A percentile compares a stretch with the other conserved stretches of the same genome.
phyloP scores from a whole-genome alignment of 2,888 invertebrate genomes.

The Drosophila phalerata region DNA sequence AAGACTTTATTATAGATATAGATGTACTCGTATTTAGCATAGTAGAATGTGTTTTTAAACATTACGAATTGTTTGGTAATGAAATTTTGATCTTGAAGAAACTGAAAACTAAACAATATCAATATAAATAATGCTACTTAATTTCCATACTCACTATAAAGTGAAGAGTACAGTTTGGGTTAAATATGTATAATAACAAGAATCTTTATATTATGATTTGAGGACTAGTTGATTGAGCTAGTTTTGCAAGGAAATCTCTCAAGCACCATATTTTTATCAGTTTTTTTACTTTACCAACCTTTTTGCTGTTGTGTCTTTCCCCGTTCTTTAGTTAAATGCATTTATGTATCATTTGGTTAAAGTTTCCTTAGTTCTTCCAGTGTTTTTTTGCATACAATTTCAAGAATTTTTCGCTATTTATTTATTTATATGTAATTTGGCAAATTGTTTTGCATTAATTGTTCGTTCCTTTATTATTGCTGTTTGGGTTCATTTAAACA shows the following conservation, averaged over 20 bases:
- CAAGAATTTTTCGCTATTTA: conserved; percentile 8
- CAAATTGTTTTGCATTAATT: conserved; percentile 57
- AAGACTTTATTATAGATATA: conserved; percentile 55
- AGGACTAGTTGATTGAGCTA: conserved; percentile 34
- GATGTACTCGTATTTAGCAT: conserved; percentile 36
- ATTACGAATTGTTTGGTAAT: conserved; percentile 35
- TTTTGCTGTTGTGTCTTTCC: conserved; percentile 16
- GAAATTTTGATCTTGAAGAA: conserved; percentile 7
- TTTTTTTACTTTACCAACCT: conserved; percentile 7
- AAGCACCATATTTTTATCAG: conserved; percentile 64
- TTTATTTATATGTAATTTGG: conserved; percentile 59
- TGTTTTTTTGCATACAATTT: conserved; percentile 19
- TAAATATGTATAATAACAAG: conserved; percentile 29
- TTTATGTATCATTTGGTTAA: conserved; percentile 33
- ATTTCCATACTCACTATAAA: background rate
- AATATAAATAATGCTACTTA: conserved; percentile 4
- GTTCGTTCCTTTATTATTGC: conserved; percentile 54
- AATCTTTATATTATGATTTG: conserved; percentile 20
- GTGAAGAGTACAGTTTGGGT: background rate
- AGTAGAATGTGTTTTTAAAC: conserved; percentile 44
- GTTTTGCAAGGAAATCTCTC: conserved; percentile 60
- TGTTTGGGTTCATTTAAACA: conserved; percentile 60
- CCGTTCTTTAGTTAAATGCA: conserved; percentile 34
- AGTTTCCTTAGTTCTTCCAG: background rate
- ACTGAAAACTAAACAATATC: conserved; percentile 9